Base-by-base conservation (phyloP, 2,797 vertebrate species). In the Epinephelus awoara region DNA sequence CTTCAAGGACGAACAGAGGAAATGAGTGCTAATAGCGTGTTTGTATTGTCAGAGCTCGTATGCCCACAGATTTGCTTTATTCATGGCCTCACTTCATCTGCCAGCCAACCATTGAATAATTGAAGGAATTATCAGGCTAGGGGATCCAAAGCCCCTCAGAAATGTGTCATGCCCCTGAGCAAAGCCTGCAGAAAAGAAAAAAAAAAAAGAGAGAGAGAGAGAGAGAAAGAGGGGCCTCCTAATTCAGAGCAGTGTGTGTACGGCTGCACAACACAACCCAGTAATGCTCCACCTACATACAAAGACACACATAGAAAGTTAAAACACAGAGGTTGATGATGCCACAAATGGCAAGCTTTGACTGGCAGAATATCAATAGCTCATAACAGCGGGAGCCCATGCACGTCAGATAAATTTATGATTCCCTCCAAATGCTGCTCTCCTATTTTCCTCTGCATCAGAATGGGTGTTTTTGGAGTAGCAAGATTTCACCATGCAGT, bases 151-250 rank as follows among this genome's bases (percentile, higher is more conserved):
- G 89, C 91, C 91, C 91, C 85, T 90, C 83, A 92, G 92, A 94
- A 94, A 94, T 93, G 90, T 94, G 91, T 93, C 90, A 93, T 93
- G 89, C 88, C 94, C 92, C 87, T 79, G 85, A 93, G 93, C 91
- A 91, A 92, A 93, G 91, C 91, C 93, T 70, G 82, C 76, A 89
- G 90, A 70, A 75, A 80, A 72, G 2, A 15, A 44, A 68, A 76
- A 76, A 75, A 73, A 15, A 44, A 68, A 76, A 76, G 72, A 73
- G 76, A 56, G 23, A 23, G 23, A 56, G 54, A 58, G 52, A 55
- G 21, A 34, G 47, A 66, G 40, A 67, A 80, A 87, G 72, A 72
- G 47, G 76, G 86, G 80, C 83, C 85, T 87, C 69, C 72, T 89
- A 85, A 91, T 89, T 92, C 85, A 74, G 77, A 49, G 68, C 77